Evolutionary conservation across 2,113 vertebrate species (phyloP), one percentile per base, ranked within the genome.

Genomic region (Pachypanchax playfairii): DNA sequence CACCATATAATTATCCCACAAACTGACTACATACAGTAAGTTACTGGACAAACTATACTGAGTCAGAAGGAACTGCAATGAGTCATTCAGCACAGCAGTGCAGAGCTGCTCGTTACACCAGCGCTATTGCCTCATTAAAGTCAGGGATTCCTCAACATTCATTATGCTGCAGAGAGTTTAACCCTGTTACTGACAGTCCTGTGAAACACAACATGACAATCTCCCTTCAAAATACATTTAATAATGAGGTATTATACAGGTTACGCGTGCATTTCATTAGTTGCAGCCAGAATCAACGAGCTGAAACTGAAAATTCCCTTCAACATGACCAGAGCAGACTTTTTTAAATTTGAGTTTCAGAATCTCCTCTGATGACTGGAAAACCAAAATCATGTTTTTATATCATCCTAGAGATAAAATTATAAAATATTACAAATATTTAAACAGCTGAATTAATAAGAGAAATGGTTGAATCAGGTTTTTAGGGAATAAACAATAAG

Each of bases 51-150:
- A n/a, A 60, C 20, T 41, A 22, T 51, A 9, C 3, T 28, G 26
- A 43, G 2, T 43, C 10, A 13, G 31, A 56, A 35, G 43, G n/a
- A 51, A 24, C 14, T 6, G 42, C 42, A 39, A 42, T 50, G 24
- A 1, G 26, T 42, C 35, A 59, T 55, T 56, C 46, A 31, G 47
- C 7, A 21, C 35, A 70, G 44, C 29, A 44, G 55, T 14, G 2
- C 8, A 51, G 52, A 29, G 28, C 50, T 35, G 55, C 57, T 71
- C 66, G 56, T 75, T 60, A 67, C 43, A 36, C 18, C 28, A 15
- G 25, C 64, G 18, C 46, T 29, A 25, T 12, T 12, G 24, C 11
- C 48, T 66, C 65, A 51, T 74, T 67, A 75, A 11, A 6, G 50
- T n/a, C 54, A 50, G 38, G 52, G 33, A 48, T 68, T 63, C 61